Conservation (phyloP, 2,888 invertebrate genomes). For the Conistra vaccinii region DNA sequence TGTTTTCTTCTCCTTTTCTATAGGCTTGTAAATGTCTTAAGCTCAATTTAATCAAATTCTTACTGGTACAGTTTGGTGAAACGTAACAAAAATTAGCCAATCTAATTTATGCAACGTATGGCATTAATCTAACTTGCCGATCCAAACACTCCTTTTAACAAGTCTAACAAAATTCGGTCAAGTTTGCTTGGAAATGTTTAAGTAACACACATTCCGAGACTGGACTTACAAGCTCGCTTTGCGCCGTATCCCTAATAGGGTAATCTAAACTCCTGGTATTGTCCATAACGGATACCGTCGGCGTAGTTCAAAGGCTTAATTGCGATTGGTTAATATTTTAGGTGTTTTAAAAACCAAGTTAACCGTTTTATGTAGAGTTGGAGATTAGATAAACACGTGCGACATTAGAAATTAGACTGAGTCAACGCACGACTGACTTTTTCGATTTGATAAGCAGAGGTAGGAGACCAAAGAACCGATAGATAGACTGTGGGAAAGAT, state of each 20-base stretch:
- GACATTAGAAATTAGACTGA: background rate
- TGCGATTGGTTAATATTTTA: constrained; percentile 4
- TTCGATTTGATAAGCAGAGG: too few species aligned
- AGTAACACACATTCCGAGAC: constrained; percentile 1
- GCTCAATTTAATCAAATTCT: too few species aligned
- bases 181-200: background rate
- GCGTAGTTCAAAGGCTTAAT: constrained; percentile 22
- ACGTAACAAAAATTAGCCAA: too few species aligned
- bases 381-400: background rate
- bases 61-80: too few species aligned
- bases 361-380: background rate
- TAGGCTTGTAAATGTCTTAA: too few species aligned
- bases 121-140: background rate
- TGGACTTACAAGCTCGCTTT: background rate
- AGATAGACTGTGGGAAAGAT: too few species aligned
- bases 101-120: too few species aligned
- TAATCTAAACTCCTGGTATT: constrained; percentile 32
- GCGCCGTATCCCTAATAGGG: constrained; percentile 26
- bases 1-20: too few species aligned
- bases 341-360: background rate
- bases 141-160: background rate
- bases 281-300: constrained; percentile 40
- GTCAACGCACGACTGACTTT: background rate
- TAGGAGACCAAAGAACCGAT: too few species aligned
- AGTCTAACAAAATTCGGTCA: background rate